phyloP scores from a whole-genome alignment of 2,113 vertebrate genomes.

The Pygoscelis adeliae region DNA sequence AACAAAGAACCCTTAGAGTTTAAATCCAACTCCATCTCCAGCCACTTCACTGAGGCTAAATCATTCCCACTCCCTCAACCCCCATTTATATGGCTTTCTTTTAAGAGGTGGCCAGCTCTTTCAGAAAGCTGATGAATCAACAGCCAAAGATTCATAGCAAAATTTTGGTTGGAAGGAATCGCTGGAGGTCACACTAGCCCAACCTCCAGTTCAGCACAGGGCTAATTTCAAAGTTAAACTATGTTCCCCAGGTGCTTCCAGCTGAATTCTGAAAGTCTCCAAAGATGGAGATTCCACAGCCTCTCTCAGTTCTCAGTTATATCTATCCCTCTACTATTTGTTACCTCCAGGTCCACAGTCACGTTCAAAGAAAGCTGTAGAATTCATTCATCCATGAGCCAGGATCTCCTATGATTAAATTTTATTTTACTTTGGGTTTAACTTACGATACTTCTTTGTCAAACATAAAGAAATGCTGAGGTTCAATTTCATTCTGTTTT shows the following conservation, averaged over 20 bases:
- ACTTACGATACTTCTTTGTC: background rate
- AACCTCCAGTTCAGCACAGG: background rate
- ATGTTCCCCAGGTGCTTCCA: background rate
- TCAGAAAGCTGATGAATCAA: background rate
- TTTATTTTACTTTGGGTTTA: background rate
- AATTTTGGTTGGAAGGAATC: background rate
- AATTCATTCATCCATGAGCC: background rate
- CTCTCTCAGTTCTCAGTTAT: background rate
- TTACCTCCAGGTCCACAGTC: background rate
- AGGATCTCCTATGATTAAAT: background rate
- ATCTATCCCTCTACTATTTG: background rate
- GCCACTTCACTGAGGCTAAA: background rate
- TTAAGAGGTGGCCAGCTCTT: background rate
- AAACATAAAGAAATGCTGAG: background rate
- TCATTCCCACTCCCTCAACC: rapidly evolving
- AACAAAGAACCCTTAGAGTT: background rate
- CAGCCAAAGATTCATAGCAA: background rate
- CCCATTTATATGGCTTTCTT: background rate
- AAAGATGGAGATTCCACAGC: background rate
- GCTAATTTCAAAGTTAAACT: background rate
- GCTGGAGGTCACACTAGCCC: background rate
- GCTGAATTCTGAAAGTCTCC: background rate
- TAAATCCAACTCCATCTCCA: background rate
- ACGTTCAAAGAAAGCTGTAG: background rate
- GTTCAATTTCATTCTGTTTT: background rate